phyloP scores from a whole-genome alignment of 2,113 vertebrate species.

The Rafetus swinhoei region DNA sequence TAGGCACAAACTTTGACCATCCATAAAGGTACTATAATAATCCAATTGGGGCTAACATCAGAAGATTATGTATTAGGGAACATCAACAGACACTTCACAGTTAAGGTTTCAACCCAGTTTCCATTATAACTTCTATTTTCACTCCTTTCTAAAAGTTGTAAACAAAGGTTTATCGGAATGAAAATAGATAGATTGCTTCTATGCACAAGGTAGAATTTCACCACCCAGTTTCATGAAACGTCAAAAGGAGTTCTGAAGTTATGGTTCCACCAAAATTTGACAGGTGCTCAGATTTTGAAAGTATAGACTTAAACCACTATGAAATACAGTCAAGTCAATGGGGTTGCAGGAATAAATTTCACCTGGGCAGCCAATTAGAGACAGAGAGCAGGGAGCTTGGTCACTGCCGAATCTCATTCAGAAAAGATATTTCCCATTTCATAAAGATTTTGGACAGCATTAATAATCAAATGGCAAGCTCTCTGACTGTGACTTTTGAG shows the following conservation, averaged over 20 bases:
- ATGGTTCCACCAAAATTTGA: fast-evolving
- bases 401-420: neutral
- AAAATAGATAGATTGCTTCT: neutral
- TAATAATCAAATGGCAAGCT: neutral
- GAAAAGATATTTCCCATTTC: neutral
- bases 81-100: neutral
- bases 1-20: neutral
- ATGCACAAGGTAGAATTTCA: neutral
- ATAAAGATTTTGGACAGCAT: neutral
- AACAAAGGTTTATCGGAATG: neutral
- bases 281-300: neutral
- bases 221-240: neutral
- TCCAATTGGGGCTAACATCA: neutral
- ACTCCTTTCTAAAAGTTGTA: neutral
- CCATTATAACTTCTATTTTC: neutral
- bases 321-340: neutral
- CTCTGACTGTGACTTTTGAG: neutral
- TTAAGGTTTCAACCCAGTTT: neutral
- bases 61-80: neutral
- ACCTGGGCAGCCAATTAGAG: neutral
- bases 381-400: neutral
- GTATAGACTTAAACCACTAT: neutral
- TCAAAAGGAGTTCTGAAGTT: neutral
- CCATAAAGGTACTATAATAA: neutral
- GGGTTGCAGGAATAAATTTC: neutral